Conservation (phyloP, 92 coral and sea anemone species). For the Parazoanthus swiftii region DNA sequence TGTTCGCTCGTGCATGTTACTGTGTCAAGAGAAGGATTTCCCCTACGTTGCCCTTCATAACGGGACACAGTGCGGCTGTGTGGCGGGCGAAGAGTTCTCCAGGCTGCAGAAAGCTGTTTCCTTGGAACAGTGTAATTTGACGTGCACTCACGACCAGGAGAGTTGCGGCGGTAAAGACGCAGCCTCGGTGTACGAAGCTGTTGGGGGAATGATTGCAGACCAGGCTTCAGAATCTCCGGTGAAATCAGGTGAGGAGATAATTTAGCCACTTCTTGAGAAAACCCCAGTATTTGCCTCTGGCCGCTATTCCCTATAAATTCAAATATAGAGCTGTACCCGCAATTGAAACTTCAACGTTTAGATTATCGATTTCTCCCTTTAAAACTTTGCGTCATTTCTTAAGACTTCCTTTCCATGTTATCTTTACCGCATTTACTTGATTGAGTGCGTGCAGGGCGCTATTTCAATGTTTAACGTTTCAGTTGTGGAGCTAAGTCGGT, state of each 20-base stretch:
- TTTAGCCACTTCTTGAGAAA: no score
- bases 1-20: conserved; percentile 73
- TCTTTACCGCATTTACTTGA: no score
- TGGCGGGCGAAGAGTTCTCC: conserved; percentile 42
- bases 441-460: no score
- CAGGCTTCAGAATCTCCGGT: conserved; percentile 36
- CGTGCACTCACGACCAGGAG: conserved; percentile 53
- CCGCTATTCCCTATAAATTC: no score
- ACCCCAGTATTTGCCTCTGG: no score
- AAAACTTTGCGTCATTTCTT: no score
- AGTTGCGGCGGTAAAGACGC: conserved; percentile 70
- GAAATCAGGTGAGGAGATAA: conserved; percentile 28
- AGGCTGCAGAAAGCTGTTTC: conserved; percentile 53
- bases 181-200: conserved; percentile 68
- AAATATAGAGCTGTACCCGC: not conserved
- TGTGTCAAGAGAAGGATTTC: conserved; percentile 60
- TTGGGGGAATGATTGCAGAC: conserved; percentile 40
- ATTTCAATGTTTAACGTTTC: no score
- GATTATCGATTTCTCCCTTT: no score
- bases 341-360: no score
- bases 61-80: conserved; percentile 78
- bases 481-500: no score
- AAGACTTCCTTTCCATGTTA: no score
- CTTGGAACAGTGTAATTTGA: conserved; percentile 51
- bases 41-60: conserved; percentile 68